Percentiles rank a stretch among this genome's conserved stretches.
Evolutionary conservation across 2,797 vertebrate species (phyloP).

Genomic region (Falco peregrinus): DNA sequence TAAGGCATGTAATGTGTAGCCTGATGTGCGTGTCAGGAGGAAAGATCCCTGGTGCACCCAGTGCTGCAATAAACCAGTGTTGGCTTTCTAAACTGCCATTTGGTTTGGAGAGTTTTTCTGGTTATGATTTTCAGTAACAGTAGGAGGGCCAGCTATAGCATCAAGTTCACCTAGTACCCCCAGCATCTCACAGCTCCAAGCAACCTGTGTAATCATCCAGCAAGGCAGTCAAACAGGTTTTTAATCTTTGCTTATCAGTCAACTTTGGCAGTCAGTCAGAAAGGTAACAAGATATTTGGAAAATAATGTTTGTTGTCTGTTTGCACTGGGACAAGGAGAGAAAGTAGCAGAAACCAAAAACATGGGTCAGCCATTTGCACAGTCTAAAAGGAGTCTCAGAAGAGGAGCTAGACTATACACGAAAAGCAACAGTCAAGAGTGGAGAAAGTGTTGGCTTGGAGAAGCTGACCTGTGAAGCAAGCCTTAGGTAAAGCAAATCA

Average conservation of each 20-base stretch:
- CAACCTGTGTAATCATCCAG: background rate
- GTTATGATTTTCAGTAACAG: too few relatives aligned
- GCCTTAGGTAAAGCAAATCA: background rate
- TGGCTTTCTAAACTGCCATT: too few relatives aligned
- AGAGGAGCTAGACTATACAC: background rate
- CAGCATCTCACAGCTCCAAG: background rate
- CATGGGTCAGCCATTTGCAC: fast-evolving
- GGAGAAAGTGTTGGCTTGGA: background rate
- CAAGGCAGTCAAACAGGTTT: background rate
- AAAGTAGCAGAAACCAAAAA: background rate
- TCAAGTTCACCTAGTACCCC: fast-evolving
- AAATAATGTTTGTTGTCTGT: background rate
- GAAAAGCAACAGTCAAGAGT: background rate
- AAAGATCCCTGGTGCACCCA: too few relatives aligned
- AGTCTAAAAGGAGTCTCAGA: background rate
- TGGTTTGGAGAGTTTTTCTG: too few relatives aligned
- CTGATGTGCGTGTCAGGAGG: too few relatives aligned
- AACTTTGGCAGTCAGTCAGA: background rate
- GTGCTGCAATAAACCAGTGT: too few relatives aligned
- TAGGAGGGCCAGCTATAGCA: background rate
- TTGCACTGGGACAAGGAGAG: background rate
- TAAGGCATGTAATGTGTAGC: too few relatives aligned
- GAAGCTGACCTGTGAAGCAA: background rate
- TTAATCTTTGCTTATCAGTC: background rate
- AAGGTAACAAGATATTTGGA: background rate